Base-by-base conservation (phyloP, 1,140 invertebrate species). In the Halotydeus destructor region DNA sequence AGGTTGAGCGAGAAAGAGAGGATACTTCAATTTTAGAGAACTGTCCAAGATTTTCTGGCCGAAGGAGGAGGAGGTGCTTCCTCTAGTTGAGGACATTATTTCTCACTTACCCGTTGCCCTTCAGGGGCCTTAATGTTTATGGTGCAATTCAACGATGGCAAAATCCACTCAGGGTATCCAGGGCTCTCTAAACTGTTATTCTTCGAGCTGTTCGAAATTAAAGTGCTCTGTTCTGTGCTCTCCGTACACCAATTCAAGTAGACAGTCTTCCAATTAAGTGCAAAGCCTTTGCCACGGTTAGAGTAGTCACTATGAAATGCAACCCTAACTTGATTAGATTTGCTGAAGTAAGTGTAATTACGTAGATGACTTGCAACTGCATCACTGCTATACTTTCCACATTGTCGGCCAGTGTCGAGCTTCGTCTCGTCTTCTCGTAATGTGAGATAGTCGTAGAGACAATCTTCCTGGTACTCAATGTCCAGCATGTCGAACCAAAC, bases 391-490 rank as follows among this genome's bases (percentile, higher is more conserved):
- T 6, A 23, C n/a, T 22, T 39, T 23, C 9, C n/a, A 22, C 14
- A 26, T 16, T 22, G 3, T 11, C 9, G 5, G n/a, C 22, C n/a
- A 36, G n/a, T n/a, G n/a, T n/a, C n/a, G n/a, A n/a, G n/a, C n/a
- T n/a, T n/a, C n/a, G n/a, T n/a, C 18, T 45, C 38, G 1, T 41
- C 50, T 16, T 50, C 44, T 26, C 70, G 58, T 16, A 65, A 49
- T 52, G 70, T 66, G 19, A 80, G 60, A 56, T 66, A 78, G 57
- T 81, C 78, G 54, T 80, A 81, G 0, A 79, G 62, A 52, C 76
- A 81, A 44, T 78, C 67, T 18, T 67, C 59, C 57, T 81, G 76
- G 42, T 63, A 63, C 54, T 81, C 78, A 6, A 80, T 50, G 49
- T 78, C 75, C 6, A 81, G 58, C 28, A 63, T 60, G 9, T 66